phyloP scores from a whole-genome alignment of 2,888 invertebrate genomes.

The Athalia rosae region DNA sequence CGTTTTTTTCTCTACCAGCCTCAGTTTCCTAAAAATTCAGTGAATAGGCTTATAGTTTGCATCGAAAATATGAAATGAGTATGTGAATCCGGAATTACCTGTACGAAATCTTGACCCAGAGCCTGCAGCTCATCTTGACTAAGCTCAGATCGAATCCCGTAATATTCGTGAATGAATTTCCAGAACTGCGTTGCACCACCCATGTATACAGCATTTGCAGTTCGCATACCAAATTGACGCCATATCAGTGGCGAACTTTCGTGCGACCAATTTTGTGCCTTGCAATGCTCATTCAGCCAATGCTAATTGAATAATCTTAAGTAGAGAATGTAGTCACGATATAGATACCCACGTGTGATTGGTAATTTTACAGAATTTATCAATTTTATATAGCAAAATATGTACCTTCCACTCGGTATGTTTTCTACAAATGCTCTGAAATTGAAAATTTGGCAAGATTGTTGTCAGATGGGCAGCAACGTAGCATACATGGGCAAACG shows the following conservation, averaged over 20 bases:
- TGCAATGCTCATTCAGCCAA: conserved; percentile 76
- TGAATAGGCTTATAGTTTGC: background rate
- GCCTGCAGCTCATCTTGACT: conserved; percentile 61
- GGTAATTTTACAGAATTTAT: background rate
- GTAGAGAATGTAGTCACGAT: background rate
- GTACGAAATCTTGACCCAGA: conserved; percentile 61
- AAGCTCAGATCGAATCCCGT: conserved; percentile 71
- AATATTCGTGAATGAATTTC: conserved; percentile 79
- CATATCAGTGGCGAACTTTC: conserved; percentile 77
- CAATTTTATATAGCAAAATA: background rate
- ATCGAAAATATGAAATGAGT: background rate
- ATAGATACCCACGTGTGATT: background rate
- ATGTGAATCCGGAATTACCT: conserved; percentile 52
- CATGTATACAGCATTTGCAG: conserved; percentile 77
- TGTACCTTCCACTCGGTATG: conserved; percentile 76
- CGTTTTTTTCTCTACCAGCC: conserved; percentile 44
- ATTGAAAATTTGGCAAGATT: conserved; percentile 77
- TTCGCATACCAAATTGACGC: conserved; percentile 77
- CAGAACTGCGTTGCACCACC: conserved; percentile 79
- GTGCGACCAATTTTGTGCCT: conserved; percentile 77
- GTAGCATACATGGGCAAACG: conserved; percentile 76
- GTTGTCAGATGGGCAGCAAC: conserved; percentile 76
- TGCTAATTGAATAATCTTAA: conserved; percentile 62
- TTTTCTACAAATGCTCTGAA: conserved; percentile 74
- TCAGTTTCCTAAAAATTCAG: conserved; percentile 42